These are phyloP conservation scores for Cacoxenus indagator DNA, from an alignment of 2,888 invertebrate species.

Conservation along the genomic window DNA sequence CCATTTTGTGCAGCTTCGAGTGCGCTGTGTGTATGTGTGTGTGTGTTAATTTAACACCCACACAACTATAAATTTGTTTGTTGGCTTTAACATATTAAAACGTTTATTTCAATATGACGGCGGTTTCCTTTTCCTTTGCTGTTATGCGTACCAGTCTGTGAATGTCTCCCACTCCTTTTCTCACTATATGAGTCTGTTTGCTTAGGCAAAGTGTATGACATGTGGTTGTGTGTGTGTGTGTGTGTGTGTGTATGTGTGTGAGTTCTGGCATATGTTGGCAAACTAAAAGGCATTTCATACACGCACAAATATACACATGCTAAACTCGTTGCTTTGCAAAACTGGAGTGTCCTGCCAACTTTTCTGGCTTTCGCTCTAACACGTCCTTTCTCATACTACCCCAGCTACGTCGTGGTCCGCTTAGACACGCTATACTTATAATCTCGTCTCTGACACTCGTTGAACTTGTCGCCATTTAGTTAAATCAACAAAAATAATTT, in stretches of 20 bases:
- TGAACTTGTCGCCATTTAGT: slow-evolving; percentile 63
- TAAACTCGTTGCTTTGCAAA: slow-evolving; percentile 31
- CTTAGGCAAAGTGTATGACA: slow-evolving; percentile 53
- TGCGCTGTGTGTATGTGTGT: slow-evolving; percentile 15
- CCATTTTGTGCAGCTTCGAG: not conserved
- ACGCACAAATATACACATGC: not conserved
- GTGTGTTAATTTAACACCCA: slow-evolving; percentile 55
- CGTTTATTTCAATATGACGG: slow-evolving; percentile 62
- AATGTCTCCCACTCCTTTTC: slow-evolving; percentile 16
- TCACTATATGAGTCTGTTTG: slow-evolving; percentile 48
- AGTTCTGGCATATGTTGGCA: slow-evolving; percentile 37
- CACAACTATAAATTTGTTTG: slow-evolving; percentile 65
- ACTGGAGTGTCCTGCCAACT: slow-evolving; percentile 13
- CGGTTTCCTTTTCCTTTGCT: slow-evolving; percentile 53
- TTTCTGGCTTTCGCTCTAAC: not conserved
- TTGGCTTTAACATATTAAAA: slow-evolving; percentile 56
- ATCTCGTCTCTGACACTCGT: slow-evolving; percentile 62
- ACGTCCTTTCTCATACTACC: not conserved
- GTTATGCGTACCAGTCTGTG: slow-evolving; percentile 26
- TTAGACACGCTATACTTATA: slow-evolving; percentile 43
- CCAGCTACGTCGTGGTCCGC: not conserved
- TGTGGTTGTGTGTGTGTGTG: slow-evolving; percentile 5
- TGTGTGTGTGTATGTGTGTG: not conserved
- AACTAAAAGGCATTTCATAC: slow-evolving; percentile 16
- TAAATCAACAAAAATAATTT: slow-evolving; percentile 58